Percentiles rank a stretch among this genome's conserved stretches.
Conservation (phyloP, 2,888 invertebrate species). For the Hedya salicella region DNA sequence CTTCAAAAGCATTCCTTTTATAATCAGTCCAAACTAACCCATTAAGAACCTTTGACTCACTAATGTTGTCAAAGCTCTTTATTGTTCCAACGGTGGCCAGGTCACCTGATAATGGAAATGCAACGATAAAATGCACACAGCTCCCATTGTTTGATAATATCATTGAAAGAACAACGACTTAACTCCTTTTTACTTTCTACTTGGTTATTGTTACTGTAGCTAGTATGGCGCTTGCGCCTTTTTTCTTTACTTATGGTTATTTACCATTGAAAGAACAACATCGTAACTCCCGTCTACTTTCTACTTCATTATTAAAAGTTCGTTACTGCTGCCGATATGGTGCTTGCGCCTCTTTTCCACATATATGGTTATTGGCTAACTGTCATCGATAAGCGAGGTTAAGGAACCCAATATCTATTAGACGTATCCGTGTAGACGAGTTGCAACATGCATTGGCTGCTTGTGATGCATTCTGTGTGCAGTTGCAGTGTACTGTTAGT, state of each 20-base stretch:
- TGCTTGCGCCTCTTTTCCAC: constrained; percentile 3
- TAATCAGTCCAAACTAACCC: constrained; percentile 21
- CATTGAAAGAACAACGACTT: constrained; percentile 59
- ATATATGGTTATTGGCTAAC: constrained; percentile 48
- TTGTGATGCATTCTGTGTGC: constrained; percentile 70
- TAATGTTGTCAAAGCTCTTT: constrained; percentile 54
- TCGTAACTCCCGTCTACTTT: neutral
- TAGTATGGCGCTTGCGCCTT: neutral
- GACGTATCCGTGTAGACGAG: constrained; percentile 56
- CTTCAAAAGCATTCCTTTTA: neutral
- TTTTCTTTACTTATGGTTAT: constrained; percentile 2
- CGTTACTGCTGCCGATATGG: neutral
- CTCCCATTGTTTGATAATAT: constrained; percentile 62
- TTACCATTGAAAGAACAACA: constrained; percentile 60
- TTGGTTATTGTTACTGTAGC: neutral
- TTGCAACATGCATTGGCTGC: constrained; percentile 71
- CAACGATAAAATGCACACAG: constrained; percentile 72
- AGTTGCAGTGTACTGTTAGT: constrained; percentile 70
- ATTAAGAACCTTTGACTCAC: constrained; percentile 42
- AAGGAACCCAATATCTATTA: constrained; percentile 54
- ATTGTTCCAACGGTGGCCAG: constrained; percentile 64
- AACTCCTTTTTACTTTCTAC: neutral
- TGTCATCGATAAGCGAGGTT: constrained; percentile 55
- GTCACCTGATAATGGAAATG: constrained; percentile 74
- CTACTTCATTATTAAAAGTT: neutral